A percentile compares a stretch with the other conserved stretches of the same genome.
These are phyloP conservation scores for Drosophila phalerata DNA, from an alignment of 2,888 invertebrate genomes.

Conservation along the genomic window DNA sequence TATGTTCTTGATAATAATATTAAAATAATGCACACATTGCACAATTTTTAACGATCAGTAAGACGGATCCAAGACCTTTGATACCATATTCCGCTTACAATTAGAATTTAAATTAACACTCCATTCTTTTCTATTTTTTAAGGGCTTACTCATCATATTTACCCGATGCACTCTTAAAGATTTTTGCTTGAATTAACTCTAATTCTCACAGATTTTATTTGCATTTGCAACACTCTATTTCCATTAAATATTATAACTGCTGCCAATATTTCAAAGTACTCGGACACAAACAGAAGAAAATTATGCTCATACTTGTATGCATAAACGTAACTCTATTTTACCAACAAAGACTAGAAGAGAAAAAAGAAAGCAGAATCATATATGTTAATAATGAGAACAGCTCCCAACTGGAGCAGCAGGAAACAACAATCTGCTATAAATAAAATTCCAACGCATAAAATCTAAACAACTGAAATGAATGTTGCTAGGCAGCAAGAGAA, in stretches of 20 bases:
- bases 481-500: conserved; percentile 57
- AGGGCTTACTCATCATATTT: no score
- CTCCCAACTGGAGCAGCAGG: conserved; percentile 19
- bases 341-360: conserved; percentile 12
- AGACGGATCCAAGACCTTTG: no score
- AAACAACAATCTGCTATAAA: conserved; percentile 57
- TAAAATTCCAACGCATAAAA: conserved; percentile 72
- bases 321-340: conserved; percentile 21
- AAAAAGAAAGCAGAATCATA: conserved; percentile 7
- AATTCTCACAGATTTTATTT: background rate
- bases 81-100: no score
- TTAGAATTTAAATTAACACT: no score
- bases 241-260: conserved; percentile 53
- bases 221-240: conserved; percentile 44
- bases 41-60: no score
- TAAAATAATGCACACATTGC: no score
- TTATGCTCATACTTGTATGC: background rate
- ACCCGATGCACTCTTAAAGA: no score
- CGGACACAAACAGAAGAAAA: conserved; percentile 9
- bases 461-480: conserved; percentile 77
- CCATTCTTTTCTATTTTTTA: no score
- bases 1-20: no score
- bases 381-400: conserved; percentile 42
- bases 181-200: no score
- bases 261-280: conserved; percentile 43